A percentile compares a stretch with the other conserved stretches of the same genome.
These are phyloP conservation scores for Pyralis farinalis DNA, from an alignment of 2,888 invertebrate species.

Conservation along the genomic window DNA sequence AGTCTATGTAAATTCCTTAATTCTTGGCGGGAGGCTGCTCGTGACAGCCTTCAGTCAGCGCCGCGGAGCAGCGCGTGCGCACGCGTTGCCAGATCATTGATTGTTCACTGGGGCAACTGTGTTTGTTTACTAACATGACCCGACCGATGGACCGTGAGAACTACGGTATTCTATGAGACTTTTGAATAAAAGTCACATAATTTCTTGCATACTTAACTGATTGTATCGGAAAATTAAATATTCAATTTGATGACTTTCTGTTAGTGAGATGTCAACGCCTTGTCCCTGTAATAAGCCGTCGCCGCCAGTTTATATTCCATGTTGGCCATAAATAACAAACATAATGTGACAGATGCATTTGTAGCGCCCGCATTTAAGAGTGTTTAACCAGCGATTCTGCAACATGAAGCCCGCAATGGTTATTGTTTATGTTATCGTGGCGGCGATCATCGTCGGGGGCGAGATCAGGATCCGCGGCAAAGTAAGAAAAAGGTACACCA, in stretches of 20 bases:
- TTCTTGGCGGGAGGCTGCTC: constrained; percentile 56
- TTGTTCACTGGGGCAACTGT: constrained; percentile 27
- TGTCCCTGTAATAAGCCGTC: constrained; percentile 57
- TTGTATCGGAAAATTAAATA: constrained; percentile 44
- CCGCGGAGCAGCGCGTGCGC: constrained; percentile 69
- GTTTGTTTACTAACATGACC: constrained; percentile 64
- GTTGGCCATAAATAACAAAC: constrained; percentile 62
- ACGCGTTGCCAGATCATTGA: constrained; percentile 48
- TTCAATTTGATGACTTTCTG: constrained; percentile 56
- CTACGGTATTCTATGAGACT: constrained; percentile 30
- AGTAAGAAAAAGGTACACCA: constrained; percentile 67
- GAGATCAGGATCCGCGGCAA: constrained; percentile 72
- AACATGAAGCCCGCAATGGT: constrained; percentile 63
- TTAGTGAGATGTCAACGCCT: constrained; percentile 69
- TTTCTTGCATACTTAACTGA: constrained; percentile 33
- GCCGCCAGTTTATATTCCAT: constrained; percentile 54
- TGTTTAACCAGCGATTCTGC: constrained; percentile 53
- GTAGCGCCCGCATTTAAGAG: constrained; percentile 53
- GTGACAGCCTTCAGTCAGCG: constrained; percentile 72
- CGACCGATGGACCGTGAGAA: constrained; percentile 41
- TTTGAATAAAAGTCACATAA: constrained; percentile 33
- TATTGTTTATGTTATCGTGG: constrained; percentile 68
- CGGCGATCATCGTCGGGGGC: constrained; percentile 61
- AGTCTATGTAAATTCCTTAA: constrained; percentile 34
- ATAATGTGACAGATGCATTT: constrained; percentile 76